Conservation (phyloP, 2,113 vertebrate genomes). For the Trachemys scripta region DNA sequence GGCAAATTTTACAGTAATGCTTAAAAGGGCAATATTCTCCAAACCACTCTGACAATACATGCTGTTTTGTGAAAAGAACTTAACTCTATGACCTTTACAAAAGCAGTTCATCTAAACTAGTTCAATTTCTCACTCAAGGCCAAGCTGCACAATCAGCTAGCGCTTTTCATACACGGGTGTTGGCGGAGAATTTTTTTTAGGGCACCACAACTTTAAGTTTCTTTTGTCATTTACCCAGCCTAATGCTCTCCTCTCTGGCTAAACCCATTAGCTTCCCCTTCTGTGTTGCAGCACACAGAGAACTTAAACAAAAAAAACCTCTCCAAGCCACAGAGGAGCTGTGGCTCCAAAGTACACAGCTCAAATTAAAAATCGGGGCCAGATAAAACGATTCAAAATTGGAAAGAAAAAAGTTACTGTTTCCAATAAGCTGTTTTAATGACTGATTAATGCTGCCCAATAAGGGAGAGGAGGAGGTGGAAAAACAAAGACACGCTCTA, state of each 20-base stretch:
- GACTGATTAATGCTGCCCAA: conserved; percentile 41
- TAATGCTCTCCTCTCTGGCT: conserved; percentile 43
- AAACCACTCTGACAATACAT: background rate
- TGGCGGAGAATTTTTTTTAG: background rate
- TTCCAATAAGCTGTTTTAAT: conserved; percentile 68
- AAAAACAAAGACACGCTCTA: conserved; percentile 68
- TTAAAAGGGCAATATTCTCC: background rate
- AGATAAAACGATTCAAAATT: conserved; percentile 69
- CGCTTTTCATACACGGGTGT: conserved; percentile 19
- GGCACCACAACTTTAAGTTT: background rate
- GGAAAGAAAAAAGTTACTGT: conserved; percentile 60
- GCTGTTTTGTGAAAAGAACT: rapidly evolving
- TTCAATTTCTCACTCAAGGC: conserved; percentile 47
- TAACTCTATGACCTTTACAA: rapidly evolving
- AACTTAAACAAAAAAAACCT: conserved; percentile 27
- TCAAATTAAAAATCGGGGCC: conserved; percentile 53
- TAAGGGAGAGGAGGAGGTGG: conserved; percentile 53
- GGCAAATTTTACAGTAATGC: background rate
- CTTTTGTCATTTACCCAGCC: conserved; percentile 40
- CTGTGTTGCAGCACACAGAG: conserved; percentile 50
- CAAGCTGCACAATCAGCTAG: background rate
- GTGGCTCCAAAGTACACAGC: conserved; percentile 57
- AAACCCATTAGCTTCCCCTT: conserved; percentile 25
- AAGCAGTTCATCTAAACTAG: conserved; percentile 44
- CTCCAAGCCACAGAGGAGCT: conserved; percentile 65